A percentile compares a stretch with the other conserved stretches of the same genome.
Conservation (phyloP, 2,113 vertebrate genomes). For the Prolemur simus region DNA sequence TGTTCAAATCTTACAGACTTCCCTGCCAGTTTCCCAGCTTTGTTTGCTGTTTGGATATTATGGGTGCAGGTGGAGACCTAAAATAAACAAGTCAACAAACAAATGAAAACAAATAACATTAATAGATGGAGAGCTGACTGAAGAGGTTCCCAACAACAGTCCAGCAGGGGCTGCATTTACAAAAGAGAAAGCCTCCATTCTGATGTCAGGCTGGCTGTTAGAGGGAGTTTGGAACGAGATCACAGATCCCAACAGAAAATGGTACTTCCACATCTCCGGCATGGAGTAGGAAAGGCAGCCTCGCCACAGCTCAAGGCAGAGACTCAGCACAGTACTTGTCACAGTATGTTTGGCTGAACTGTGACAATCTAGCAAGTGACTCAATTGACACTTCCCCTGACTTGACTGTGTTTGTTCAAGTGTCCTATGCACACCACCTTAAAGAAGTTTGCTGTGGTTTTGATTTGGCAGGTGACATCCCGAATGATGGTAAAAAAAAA, state of each 20-base stretch:
- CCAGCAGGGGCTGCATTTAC: accelerated
- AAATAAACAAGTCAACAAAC: not conserved
- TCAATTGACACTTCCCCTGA: accelerated
- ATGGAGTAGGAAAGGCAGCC: accelerated
- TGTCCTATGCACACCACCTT: accelerated
- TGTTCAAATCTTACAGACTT: not conserved
- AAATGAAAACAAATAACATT: not conserved
- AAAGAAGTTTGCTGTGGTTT: not conserved
- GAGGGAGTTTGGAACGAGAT: not conserved
- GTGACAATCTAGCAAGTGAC: not conserved
- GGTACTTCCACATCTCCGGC: accelerated
- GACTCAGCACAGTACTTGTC: accelerated
- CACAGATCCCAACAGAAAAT: accelerated
- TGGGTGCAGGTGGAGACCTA: not conserved
- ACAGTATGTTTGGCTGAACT: accelerated
- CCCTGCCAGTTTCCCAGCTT: not conserved
- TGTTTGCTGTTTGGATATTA: not conserved
- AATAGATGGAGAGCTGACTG: accelerated
- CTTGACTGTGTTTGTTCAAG: not conserved
- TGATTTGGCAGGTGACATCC: not conserved
- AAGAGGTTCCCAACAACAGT: accelerated
- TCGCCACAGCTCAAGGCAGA: no score
- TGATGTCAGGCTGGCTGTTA: accelerated
- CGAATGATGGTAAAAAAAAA: not conserved
- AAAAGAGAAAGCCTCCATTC: not conserved